Conservation (phyloP, 2,888 invertebrate genomes). For the Aplocera efformata region DNA sequence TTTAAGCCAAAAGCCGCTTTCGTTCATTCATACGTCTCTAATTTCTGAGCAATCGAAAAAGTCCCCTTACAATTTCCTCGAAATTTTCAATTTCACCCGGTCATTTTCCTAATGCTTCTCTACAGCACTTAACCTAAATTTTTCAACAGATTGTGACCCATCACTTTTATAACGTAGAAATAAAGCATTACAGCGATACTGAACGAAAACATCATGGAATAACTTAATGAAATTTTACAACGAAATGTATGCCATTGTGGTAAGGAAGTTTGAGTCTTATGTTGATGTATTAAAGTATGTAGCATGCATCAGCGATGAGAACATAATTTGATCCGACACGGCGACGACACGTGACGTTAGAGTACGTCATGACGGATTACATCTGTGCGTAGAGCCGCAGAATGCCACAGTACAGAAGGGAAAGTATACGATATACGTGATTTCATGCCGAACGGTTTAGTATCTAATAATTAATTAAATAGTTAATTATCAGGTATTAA, state of each 20-base stretch:
- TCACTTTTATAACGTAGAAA: constrained; percentile 18
- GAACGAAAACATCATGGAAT: constrained; percentile 29
- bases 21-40: constrained; percentile 1
- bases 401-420: constrained; percentile 7
- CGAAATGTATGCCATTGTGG: constrained; percentile 8
- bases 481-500: too few relatives aligned
- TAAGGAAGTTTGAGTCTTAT: constrained; percentile 32
- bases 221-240: constrained; percentile 34
- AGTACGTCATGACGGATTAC: constrained; percentile 47
- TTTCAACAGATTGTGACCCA: constrained; percentile 16
- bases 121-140: constrained; percentile 25
- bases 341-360: constrained; percentile 37
- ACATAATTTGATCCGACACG: constrained; percentile 43
- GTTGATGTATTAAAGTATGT: constrained; percentile 20
- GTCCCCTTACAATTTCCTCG: constrained; percentile 9
- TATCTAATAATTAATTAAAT: too few relatives aligned
- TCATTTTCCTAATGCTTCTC: constrained; percentile 23
- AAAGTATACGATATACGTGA: neutral
- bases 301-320: constrained; percentile 19
- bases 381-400: constrained; percentile 35
- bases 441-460: too few relatives aligned
- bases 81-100: constrained; percentile 17
- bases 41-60: constrained; percentile 5
- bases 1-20: neutral
- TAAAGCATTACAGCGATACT: constrained; percentile 25